Percentiles rank a stretch among this genome's conserved stretches.
Conservation (phyloP, 2,797 vertebrate genomes). For the Micropoecilia bifurca region DNA sequence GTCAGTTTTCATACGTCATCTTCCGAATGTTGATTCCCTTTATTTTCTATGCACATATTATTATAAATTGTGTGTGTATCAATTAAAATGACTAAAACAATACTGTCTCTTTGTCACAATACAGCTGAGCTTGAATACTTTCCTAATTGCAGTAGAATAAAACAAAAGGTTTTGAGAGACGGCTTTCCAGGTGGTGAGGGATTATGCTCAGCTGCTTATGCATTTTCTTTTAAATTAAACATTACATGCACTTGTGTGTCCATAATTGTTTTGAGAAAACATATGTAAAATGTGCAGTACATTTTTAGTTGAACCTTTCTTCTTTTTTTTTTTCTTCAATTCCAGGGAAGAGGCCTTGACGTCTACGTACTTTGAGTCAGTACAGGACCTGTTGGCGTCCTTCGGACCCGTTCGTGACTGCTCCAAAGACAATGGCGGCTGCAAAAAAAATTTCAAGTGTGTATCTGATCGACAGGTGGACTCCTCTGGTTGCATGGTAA, state of each 20-base stretch:
- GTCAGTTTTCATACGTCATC: background rate
- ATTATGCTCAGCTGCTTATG: conserved; percentile 27
- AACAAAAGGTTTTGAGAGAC: conserved; percentile 6
- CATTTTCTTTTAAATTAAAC: conserved; percentile 13
- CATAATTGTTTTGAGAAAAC: conserved; percentile 1
- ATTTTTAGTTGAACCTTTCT: background rate
- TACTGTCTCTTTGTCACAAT: background rate
- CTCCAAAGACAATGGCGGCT: conserved; percentile 94
- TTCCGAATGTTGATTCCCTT: background rate
- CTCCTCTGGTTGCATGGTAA: conserved; percentile 95
- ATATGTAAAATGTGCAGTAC: background rate
- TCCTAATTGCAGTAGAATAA: conserved; percentile 21
- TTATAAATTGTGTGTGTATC: conserved; percentile 4
- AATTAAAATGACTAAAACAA: conserved; percentile 14
- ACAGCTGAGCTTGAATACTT: conserved; percentile 17
- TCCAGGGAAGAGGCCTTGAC: conserved; percentile 96
- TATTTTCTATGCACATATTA: background rate
- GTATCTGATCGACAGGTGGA: conserved; percentile 93
- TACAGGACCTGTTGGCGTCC: conserved; percentile 94
- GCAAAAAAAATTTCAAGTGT: conserved; percentile 97
- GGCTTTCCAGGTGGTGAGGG: conserved; percentile 20
- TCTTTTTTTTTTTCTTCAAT: conserved; percentile 36
- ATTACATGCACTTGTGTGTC: background rate
- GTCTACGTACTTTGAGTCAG: conserved; percentile 97
- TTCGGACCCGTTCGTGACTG: conserved; percentile 97